Conservation (phyloP, 2,113 vertebrate genomes). For the Boleophthalmus pectinirostris region DNA sequence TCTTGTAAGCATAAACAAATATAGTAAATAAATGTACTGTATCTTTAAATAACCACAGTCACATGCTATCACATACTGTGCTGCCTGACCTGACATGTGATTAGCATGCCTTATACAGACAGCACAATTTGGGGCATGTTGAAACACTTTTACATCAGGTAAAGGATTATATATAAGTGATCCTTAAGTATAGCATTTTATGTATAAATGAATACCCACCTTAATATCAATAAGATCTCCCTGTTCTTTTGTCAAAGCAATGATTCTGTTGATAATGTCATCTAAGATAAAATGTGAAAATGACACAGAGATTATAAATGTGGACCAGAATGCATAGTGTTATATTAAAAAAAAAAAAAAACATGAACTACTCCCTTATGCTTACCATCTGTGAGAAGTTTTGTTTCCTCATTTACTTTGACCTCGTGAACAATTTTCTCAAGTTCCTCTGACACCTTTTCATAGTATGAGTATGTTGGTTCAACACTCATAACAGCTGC, state of each 20-base stretch:
- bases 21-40: neutral
- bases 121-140: neutral
- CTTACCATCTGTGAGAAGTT: slow-evolving; percentile 60
- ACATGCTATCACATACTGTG: neutral
- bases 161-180: neutral
- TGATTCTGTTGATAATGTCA: slow-evolving; percentile 78
- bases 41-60: neutral
- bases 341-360: neutral
- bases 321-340: neutral
- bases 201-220: slow-evolving; percentile 70
- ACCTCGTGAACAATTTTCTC: slow-evolving; percentile 78
- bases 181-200: neutral
- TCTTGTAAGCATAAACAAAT: neutral
- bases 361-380: neutral
- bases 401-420: slow-evolving; percentile 61
- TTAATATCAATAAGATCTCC: slow-evolving; percentile 82
- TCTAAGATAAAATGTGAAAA: slow-evolving; percentile 61
- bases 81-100: neutral
- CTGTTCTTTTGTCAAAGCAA: slow-evolving; percentile 76
- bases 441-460: slow-evolving; percentile 77
- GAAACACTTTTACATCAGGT: neutral
- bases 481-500: slow-evolving; percentile 66
- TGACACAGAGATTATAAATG: neutral
- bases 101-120: neutral
- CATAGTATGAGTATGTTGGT: slow-evolving; percentile 71